Evolutionary conservation across 2,888 invertebrate genomes (phyloP).

Genomic region (Lepidocyrtinus sp.): DNA sequence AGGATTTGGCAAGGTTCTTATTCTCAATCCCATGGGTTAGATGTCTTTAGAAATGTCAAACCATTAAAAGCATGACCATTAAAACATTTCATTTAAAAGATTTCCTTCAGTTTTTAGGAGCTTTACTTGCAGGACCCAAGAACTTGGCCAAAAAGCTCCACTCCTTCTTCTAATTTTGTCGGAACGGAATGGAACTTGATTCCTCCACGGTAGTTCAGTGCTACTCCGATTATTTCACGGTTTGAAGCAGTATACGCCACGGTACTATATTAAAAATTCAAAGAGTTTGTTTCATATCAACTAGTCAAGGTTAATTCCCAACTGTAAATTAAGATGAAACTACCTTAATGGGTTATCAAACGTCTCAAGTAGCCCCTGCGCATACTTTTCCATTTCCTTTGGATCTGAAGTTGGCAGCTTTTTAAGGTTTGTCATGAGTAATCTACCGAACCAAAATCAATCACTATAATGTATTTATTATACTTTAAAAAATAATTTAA

Average conservation of each 20-base stretch:
- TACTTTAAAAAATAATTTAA: not conserved
- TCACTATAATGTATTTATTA: not conserved
- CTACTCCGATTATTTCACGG: slow-evolving; percentile 30
- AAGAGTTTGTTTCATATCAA: too few species aligned
- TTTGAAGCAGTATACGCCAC: slow-evolving; percentile 31
- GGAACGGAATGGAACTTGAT: slow-evolving; percentile 32
- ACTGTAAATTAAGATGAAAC: too few species aligned
- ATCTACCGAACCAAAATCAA: too few species aligned
- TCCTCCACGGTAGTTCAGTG: slow-evolving; percentile 33
- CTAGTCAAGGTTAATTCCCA: too few species aligned
- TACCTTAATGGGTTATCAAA: slow-evolving; percentile 44
- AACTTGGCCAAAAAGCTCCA: slow-evolving; percentile 27
- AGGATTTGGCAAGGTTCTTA: slow-evolving; percentile 42
- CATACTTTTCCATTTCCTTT: slow-evolving; percentile 21
- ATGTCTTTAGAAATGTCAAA: slow-evolving; percentile 20
- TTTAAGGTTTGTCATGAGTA: slow-evolving; percentile 16
- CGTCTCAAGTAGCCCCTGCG: not conserved
- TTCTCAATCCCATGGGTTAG: slow-evolving; percentile 32
- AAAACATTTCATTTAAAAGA: too few species aligned
- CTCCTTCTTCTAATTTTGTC: slow-evolving; percentile 23
- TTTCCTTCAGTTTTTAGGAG: not conserved
- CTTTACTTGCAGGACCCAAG: slow-evolving; percentile 34
- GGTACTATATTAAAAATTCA: not conserved
- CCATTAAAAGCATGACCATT: not conserved
- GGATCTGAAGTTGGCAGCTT: not conserved